Conservation (phyloP, 2,888 invertebrate species). For the Drosophila rellima region DNA sequence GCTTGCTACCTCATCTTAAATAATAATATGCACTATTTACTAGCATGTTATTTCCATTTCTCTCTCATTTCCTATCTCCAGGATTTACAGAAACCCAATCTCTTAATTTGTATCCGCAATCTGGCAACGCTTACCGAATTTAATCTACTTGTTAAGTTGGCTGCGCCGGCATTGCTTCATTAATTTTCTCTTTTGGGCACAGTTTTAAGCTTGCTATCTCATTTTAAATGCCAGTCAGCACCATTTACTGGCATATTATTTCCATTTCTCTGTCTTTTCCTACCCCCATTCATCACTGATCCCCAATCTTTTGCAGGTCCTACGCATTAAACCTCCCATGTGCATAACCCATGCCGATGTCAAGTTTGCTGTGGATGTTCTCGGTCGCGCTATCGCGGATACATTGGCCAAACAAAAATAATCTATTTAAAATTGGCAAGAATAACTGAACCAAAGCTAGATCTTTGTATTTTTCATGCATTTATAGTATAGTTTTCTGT, state of each 20-base stretch:
- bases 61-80: too few relatives aligned
- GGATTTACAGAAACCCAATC: too few relatives aligned
- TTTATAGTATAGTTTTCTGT: constrained; percentile 37
- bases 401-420: constrained; percentile 60
- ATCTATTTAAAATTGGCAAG: constrained; percentile 3
- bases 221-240: constrained; percentile 2
- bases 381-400: constrained; percentile 87
- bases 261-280: constrained; percentile 12
- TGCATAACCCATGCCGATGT: constrained; percentile 95
- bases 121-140: too few relatives aligned
- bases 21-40: too few relatives aligned
- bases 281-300: constrained; percentile 15
- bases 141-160: constrained; percentile 7
- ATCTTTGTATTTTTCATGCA: constrained; percentile 25
- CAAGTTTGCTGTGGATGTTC: constrained; percentile 90
- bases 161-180: too few relatives aligned
- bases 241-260: constrained; percentile 6
- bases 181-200: neutral
- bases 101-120: neutral
- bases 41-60: too few relatives aligned
- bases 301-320: constrained; percentile 88
- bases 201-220: neutral
- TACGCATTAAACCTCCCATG: constrained; percentile 98
- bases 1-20: neutral
- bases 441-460: constrained; percentile 1